phyloP scores from a whole-genome alignment of 2,888 invertebrate species.

The Theretra japonica region DNA sequence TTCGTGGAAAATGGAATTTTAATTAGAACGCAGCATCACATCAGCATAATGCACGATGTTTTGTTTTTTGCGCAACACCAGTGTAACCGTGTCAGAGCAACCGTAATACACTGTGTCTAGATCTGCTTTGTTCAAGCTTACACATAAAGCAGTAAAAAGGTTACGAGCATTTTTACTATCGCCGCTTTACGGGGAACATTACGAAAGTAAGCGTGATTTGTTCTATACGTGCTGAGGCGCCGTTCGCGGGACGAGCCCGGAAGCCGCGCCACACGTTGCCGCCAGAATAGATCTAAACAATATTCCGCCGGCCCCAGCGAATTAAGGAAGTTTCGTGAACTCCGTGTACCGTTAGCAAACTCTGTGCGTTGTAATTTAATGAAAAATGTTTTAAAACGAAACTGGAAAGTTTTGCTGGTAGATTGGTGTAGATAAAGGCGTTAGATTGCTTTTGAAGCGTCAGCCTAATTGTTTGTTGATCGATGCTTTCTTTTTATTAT shows the following conservation, averaged over 20 bases:
- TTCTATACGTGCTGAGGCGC: conserved; percentile 17
- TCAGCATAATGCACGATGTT: conserved; percentile 3
- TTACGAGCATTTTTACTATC: conserved; percentile 31
- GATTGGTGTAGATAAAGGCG: conserved; percentile 4
- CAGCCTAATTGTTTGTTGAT: background rate
- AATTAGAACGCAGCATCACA: conserved; percentile 16
- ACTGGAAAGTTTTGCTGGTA: conserved; percentile 15
- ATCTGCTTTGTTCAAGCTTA: conserved; percentile 27
- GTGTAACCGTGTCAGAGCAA: conserved; percentile 4
- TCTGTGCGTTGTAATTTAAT: conserved; percentile 15
- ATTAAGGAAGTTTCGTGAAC: conserved; percentile 24
- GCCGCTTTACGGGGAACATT: conserved; percentile 21
- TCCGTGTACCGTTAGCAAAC: conserved; percentile 9
- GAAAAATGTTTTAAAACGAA: conserved; percentile 15
- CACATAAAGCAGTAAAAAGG: conserved; percentile 29
- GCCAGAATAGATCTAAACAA: conserved; percentile 26
- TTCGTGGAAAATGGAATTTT: conserved; percentile 19
- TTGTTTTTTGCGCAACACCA: conserved; percentile 1
- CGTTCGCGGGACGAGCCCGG: conserved; percentile 18
- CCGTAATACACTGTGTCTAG: background rate
- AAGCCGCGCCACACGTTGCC: conserved; percentile 23
- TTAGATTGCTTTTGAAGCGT: conserved; percentile 11
- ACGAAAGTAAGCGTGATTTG: conserved; percentile 26
- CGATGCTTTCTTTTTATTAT: background rate
- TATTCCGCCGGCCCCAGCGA: conserved; percentile 16